Evolutionary conservation across 2,888 invertebrate species (phyloP).

Genomic region (Ypsolopha sequella): DNA sequence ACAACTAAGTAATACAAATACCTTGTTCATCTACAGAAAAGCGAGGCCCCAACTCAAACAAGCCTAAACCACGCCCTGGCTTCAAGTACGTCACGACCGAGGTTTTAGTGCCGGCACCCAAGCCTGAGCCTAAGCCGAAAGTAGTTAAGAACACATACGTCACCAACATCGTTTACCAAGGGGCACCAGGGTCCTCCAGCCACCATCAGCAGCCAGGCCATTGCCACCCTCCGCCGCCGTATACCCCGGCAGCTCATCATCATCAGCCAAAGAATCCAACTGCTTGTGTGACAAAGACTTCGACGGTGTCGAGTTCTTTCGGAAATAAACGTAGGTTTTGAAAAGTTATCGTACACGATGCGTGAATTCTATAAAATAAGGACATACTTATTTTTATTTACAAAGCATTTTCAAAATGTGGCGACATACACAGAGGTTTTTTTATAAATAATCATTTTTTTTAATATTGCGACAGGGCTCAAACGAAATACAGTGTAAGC

Average conservation of each 20-base stretch:
- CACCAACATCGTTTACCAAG: neutral
- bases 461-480: too few relatives aligned
- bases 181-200: neutral
- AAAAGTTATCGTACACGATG: too few relatives aligned
- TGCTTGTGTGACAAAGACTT: too few relatives aligned
- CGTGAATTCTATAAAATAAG: too few relatives aligned
- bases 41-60: neutral
- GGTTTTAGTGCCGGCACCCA: neutral
- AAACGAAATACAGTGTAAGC: too few relatives aligned
- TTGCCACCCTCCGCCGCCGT: neutral
- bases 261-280: too few relatives aligned
- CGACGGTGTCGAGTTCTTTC: neutral
- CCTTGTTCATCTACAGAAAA: neutral
- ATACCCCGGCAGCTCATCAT: too few relatives aligned
- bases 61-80: neutral
- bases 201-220: neutral
- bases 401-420: too few relatives aligned
- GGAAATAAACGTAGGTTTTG: neutral
- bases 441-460: too few relatives aligned
- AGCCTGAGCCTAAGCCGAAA: neutral
- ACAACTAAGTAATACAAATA: too few relatives aligned
- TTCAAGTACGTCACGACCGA: neutral
- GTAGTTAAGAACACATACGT: neutral
- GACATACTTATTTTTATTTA: too few relatives aligned
- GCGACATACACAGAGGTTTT: too few relatives aligned